A percentile compares a stretch with the other conserved stretches of the same genome.
phyloP scores from a whole-genome alignment of 2,113 vertebrate species.

The Catharus minimus region DNA sequence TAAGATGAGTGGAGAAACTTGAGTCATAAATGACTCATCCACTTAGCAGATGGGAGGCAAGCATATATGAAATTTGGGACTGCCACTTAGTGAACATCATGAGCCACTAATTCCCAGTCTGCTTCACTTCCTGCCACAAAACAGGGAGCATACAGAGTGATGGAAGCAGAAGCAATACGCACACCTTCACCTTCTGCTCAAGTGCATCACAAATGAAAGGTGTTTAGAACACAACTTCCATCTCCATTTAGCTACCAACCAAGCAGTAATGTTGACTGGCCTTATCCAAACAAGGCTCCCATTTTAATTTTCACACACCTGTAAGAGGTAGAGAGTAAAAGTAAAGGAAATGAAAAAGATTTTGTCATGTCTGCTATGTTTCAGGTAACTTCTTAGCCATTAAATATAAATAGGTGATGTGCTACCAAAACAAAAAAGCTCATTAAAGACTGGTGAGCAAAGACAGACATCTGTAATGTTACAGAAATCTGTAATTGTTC shows the following conservation, averaged over 20 bases:
- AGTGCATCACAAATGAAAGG: neutral
- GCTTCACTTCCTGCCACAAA: neutral
- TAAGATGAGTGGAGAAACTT: constrained; percentile 25
- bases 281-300: neutral
- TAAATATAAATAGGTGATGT: neutral
- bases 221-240: neutral
- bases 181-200: neutral
- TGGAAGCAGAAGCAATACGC: neutral
- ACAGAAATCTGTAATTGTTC: neutral
- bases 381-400: neutral
- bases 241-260: neutral
- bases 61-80: constrained; percentile 45
- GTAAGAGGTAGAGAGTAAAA: neutral
- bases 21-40: constrained; percentile 61
- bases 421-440: neutral
- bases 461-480: neutral
- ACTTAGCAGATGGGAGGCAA: constrained; percentile 52
- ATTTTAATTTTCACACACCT: neutral
- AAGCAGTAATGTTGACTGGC: neutral
- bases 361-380: neutral
- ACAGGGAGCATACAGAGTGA: neutral
- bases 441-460: neutral
- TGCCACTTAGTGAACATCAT: neutral
- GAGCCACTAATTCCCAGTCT: constrained; percentile 8
- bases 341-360: neutral